Evolutionary conservation across 2,113 vertebrate species (phyloP), one percentile per base, ranked within the genome.

Genomic region (Recurvirostra avosetta): DNA sequence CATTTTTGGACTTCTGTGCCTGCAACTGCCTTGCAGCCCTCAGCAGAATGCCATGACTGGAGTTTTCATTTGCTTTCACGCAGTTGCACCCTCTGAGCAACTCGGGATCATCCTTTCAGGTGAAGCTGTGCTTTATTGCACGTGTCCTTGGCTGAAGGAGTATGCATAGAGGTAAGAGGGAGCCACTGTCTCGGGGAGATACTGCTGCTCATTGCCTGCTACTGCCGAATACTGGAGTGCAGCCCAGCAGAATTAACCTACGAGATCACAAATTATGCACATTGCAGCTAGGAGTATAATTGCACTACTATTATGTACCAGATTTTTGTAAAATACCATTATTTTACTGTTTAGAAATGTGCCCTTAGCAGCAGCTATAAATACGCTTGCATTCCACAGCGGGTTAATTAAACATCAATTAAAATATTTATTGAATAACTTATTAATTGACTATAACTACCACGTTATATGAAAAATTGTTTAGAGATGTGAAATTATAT

Each of bases 381-480:
- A 75, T 87, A 66, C 10, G 23, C 30, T 85, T 82, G 45, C 11
- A 86, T 76, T 94, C 88, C 72, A 55, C n/a, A 61, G 63, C 0
- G n/a, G 65, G 86, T 91, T 96, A 97, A 96, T 97, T 83, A 96
- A 86, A 71, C 53, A 78, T 82, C 74, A 95, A 93, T 96, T 96
- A 95, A 90, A 96, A 92, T 91, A 94, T 96, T 97, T 96, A 95
- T 94, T 97, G 78, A 86, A 67, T 86, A 97, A 90, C 70, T 95
- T 96, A 92, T 96, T 97, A 97, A 96, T 96, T 95, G 63, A 84
- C n/a, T 72, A 93, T 96, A 97, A 97, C 56, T 93, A 84, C 88
- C 40, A 90, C 36, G 30, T 62, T 88, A 62, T 23, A 79, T 36
- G 40, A 77, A 73, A 87, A 76, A 41, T 29, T 84, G 72, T 74